Percentiles rank a stretch among this genome's conserved stretches.
These are phyloP conservation scores for Chloroceryle amazona DNA, from an alignment of 2,797 vertebrate species.

Conservation along the genomic window DNA sequence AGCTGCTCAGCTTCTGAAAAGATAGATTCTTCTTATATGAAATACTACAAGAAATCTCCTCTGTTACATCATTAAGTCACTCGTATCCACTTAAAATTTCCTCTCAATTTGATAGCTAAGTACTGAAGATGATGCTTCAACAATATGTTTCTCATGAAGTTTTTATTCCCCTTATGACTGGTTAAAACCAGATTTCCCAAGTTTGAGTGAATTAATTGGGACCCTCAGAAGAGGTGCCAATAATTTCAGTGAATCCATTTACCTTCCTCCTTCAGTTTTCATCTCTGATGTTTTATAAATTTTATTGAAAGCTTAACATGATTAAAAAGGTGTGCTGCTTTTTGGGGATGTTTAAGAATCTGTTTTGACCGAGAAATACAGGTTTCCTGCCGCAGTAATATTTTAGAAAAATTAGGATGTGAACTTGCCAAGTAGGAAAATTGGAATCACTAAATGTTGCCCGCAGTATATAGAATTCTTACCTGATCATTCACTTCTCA, in stretches of 20 bases:
- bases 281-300: background rate
- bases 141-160: background rate
- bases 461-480: background rate
- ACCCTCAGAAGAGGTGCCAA: background rate
- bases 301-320: background rate
- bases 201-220: background rate
- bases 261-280: background rate
- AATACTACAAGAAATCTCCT: background rate
- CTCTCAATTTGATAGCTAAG: background rate
- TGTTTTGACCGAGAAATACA: background rate
- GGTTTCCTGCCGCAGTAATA: background rate
- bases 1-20: background rate
- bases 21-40: background rate
- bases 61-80: background rate
- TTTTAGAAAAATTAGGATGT: background rate
- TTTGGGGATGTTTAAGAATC: background rate
- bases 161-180: background rate
- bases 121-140: background rate
- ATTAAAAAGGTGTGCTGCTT: background rate
- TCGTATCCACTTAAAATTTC: background rate
- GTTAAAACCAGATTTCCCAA: background rate
- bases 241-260: background rate
- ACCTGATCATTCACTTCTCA: background rate
- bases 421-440: background rate
- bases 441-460: background rate